These are phyloP conservation scores for Drosophila peninsularis DNA, from an alignment of 2,888 invertebrate species.

Conservation along the genomic window DNA sequence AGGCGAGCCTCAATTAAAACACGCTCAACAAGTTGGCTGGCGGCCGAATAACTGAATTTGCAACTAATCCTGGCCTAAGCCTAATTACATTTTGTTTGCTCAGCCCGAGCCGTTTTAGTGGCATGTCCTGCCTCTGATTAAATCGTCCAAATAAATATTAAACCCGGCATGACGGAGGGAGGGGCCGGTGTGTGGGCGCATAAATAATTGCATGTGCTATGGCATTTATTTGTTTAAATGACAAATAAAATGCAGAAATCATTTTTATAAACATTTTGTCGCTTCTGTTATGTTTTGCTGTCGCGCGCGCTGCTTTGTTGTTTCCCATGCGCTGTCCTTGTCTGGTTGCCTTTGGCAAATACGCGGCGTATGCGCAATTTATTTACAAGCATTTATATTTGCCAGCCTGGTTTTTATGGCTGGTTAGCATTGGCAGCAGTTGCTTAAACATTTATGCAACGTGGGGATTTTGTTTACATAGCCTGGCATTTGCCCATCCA, in stretches of 20 bases:
- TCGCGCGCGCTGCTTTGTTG: constrained; percentile 3
- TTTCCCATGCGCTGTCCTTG: constrained; percentile 32
- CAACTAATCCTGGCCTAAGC: constrained; percentile 67
- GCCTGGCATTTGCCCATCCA: constrained; percentile 28
- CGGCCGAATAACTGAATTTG: constrained; percentile 43
- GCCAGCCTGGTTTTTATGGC: constrained; percentile 46
- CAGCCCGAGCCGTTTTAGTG: constrained; percentile 35
- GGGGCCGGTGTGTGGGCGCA: constrained; percentile 22
- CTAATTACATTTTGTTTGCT: constrained; percentile 68
- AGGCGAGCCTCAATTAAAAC: constrained; percentile 57
- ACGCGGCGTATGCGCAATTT: constrained; percentile 71
- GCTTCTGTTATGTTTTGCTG: constrained; percentile 13
- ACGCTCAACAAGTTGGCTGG: constrained; percentile 61
- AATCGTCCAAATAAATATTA: constrained; percentile 45
- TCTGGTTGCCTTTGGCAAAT: constrained; percentile 51
- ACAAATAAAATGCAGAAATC: constrained; percentile 65
- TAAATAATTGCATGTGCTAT: constrained; percentile 57
- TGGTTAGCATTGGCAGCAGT: constrained; percentile 47
- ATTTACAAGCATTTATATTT: constrained; percentile 56
- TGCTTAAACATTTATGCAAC: constrained; percentile 65
- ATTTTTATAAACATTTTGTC: constrained; percentile 65
- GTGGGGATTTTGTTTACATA: constrained; percentile 36
- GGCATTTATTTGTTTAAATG: constrained; percentile 64
- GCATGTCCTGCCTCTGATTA: constrained; percentile 48
- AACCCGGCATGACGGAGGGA: constrained; percentile 1